These are phyloP conservation scores for Camelus bactrianus DNA, from an alignment of 2,113 vertebrate genomes.

Conservation along the genomic window DNA sequence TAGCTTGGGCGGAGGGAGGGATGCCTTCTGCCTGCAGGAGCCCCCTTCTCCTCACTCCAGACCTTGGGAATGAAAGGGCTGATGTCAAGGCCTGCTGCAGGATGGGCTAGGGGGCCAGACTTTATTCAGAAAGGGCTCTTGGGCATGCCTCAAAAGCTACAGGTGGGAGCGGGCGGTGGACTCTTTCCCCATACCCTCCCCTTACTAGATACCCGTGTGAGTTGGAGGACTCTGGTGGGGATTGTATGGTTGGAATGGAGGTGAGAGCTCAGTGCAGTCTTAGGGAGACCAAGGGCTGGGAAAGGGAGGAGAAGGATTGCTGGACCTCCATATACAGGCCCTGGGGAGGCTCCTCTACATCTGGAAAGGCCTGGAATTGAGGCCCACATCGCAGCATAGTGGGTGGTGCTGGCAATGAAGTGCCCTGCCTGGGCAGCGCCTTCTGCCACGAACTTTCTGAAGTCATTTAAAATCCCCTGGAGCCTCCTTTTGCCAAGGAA, in stretches of 20 bases:
- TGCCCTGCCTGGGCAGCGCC: conserved; percentile 31
- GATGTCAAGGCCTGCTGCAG: not conserved
- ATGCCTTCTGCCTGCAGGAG: not conserved
- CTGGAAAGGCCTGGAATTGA: conserved; percentile 69
- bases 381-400: conserved; percentile 70
- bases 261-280: not conserved
- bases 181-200: not conserved
- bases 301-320: not conserved
- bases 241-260: not conserved
- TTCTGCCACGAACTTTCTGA: conserved; percentile 70
- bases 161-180: not conserved
- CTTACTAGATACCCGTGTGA: not conserved
- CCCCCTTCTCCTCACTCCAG: not conserved
- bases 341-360: not conserved
- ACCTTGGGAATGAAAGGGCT: not conserved
- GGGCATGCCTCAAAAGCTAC: not conserved
- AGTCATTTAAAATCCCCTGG: conserved; percentile 6
- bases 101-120: not conserved
- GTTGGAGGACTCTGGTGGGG: not conserved
- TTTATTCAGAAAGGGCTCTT: not conserved
- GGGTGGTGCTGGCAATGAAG: conserved; percentile 46
- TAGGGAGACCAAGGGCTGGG: not conserved
- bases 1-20: not conserved
- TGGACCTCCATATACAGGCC: not conserved
- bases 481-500: conserved; percentile 61